Evolutionary conservation across 2,797 vertebrate species (phyloP), one percentile per base, ranked within the genome.

Genomic region (Astyanax mexicanus): DNA sequence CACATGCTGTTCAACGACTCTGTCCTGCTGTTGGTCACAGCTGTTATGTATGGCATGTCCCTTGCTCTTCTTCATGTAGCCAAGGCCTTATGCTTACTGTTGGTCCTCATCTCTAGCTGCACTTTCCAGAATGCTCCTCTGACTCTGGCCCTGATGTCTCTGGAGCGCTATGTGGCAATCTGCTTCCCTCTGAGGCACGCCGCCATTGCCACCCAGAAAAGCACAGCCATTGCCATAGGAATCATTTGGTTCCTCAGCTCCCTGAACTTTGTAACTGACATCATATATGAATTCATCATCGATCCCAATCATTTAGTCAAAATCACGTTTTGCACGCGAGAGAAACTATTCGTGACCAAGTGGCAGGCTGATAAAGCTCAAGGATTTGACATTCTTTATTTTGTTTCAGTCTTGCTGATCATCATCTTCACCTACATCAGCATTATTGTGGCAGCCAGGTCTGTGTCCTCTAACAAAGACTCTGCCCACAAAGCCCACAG

Each of bases 151-250:
- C 21, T 88, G 71, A 92, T 92, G 90, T 88, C 88, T 47, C 69
- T 91, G 37, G 91, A 92, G 78, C 88, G 88, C 13, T 92, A 83
- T 10, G 84, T 91, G 3, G 89, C 90, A 6, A 88, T 92, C 42
- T 89, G 89, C 60, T 86, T 79, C 69, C 88, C 91, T 6, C 83
- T 92, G 72, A 88, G 84, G 23, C 79, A 83, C 52, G 40, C 75
- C 27, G 54, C 23, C 25, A 64, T 84, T 4, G 60, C 45, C 13
- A 81, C 82, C 13, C 61, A 29, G 29, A 74, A 61, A 55, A 66
- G 25, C 3, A 81, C 79, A 2, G 38, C 17, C 29, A 60, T 81
- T 25, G 70, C 80, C 7, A 23, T 81, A 2, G 73, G 45, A 62
- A 29, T 73, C 3, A 55, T 80, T 25, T 84, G 83, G 80, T 27